phyloP scores from a whole-genome alignment of 2,113 vertebrate species.

The Sporophila hypoxantha region DNA sequence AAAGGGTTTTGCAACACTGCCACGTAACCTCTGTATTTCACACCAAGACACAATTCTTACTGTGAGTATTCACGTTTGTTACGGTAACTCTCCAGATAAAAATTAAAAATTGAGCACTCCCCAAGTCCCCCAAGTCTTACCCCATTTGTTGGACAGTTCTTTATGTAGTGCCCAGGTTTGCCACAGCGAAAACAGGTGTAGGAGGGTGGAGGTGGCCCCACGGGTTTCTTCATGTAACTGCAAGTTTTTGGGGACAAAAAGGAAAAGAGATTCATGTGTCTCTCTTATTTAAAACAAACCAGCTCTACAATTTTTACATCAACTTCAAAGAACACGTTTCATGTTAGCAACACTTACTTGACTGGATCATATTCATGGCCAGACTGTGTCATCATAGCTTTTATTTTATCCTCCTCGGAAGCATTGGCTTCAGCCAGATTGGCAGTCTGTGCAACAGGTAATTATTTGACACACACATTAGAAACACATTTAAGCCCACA shows the following conservation, averaged over 20 bases:
- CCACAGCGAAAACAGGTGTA: slow-evolving; percentile 95
- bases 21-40: neutral
- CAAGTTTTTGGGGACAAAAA: neutral
- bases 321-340: neutral
- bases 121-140: slow-evolving; percentile 65
- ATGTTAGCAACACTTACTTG: slow-evolving; percentile 79
- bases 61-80: neutral
- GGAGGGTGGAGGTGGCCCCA: slow-evolving; percentile 81
- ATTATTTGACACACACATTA: slow-evolving; percentile 82
- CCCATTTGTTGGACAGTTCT: slow-evolving; percentile 89
- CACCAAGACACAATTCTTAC: neutral
- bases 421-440: slow-evolving; percentile 93
- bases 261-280: neutral
- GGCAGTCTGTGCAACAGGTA: slow-evolving; percentile 89
- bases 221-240: slow-evolving; percentile 89
- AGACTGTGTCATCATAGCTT: slow-evolving; percentile 93
- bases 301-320: neutral
- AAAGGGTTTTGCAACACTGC: neutral
- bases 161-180: slow-evolving; percentile 92
- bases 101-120: neutral
- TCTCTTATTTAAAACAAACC: neutral
- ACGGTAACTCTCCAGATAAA: neutral
- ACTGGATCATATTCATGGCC: slow-evolving; percentile 90
- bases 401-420: slow-evolving; percentile 98
- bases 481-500: slow-evolving; percentile 76